Base-by-base conservation (phyloP, 35 echinoderm and acorn worm species). In the Chiridota heheva region DNA sequence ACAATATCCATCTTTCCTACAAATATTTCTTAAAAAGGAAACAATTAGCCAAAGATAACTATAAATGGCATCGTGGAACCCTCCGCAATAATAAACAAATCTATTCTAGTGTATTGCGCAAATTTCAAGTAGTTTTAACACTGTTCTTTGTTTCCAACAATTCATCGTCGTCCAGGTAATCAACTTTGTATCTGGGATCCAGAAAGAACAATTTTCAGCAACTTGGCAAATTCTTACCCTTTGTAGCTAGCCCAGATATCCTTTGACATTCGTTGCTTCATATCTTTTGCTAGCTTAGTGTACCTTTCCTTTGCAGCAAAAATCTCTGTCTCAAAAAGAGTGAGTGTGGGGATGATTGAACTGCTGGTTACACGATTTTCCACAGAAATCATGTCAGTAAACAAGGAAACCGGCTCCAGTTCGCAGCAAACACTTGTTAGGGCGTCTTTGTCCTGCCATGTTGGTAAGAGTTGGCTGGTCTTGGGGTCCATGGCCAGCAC, bases 341-440 rank as follows among this genome's bases (percentile, higher is more conserved):
- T 20, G 13, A 76, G 41, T 49, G 72, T 55, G 29, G 69, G 69
- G 13, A 72, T 25, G 35, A 72, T 43, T 5, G 41, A 24, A 42
- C 69, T 72, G 36, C 37, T 43, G 35, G 69, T 72, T 12, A 72
- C 69, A 44, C 47, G 22, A 24, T 44, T 42, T 43, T 72, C 69
- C n/a, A 37, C 69, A 26, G 38, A 44, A 72, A 72, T 72, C 12
- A 72, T 37, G 37, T 72, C 69, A 17, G 69, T 72, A 24, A 72
- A 72, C 47, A 44, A 18, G 42, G 72, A 76, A 51, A 49, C 27
- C 12, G 13, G 43, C 17, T 25, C 36, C 4, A 76, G 43, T 37
- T 3, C 20, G 20, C 58, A 22, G 28, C 36, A 44, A n/a, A 27
- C n/a, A 17, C 43, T 55, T 29, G 31, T 6, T 27, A 76, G 44